Conservation (phyloP, 1,140 invertebrate genomes). For the Macrosteles quadrilineatus region DNA sequence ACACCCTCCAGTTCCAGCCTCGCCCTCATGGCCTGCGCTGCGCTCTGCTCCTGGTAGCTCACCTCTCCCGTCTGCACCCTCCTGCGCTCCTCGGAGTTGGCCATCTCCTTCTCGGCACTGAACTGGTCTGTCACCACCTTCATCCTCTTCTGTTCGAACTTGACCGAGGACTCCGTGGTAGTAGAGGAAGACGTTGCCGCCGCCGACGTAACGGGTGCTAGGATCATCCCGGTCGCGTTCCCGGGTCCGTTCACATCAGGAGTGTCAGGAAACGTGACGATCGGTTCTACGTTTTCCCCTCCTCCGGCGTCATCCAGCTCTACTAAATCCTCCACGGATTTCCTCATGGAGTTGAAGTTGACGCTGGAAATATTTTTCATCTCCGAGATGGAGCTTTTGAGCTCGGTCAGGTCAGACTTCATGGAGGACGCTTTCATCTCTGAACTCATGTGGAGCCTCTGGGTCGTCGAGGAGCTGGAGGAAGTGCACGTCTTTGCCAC, state of each 20-base stretch:
- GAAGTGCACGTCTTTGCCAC: slow-evolving; percentile 58
- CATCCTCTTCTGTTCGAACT: slow-evolving; percentile 75
- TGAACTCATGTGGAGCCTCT: slow-evolving; percentile 48
- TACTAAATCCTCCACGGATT: slow-evolving; percentile 66
- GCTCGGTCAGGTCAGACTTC: slow-evolving; percentile 71
- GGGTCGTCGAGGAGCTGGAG: slow-evolving; percentile 55
- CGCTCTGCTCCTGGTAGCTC: slow-evolving; percentile 72
- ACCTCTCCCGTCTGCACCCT: slow-evolving; percentile 76
- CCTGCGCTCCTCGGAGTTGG: slow-evolving; percentile 78
- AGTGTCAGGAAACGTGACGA: slow-evolving; percentile 74
- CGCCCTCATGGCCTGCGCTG: slow-evolving; percentile 58
- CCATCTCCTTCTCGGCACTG: slow-evolving; percentile 69
- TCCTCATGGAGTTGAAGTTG: slow-evolving; percentile 57
- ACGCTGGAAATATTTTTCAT: slow-evolving; percentile 61
- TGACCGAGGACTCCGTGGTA: slow-evolving; percentile 63
- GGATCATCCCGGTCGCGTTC: slow-evolving; percentile 37
- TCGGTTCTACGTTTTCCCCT: slow-evolving; percentile 59
- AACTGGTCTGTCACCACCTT: slow-evolving; percentile 80
- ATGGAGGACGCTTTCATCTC: slow-evolving; percentile 69
- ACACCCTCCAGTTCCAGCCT: slow-evolving; percentile 74
- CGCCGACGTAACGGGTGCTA: slow-evolving; percentile 49
- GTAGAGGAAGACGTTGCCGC: slow-evolving; percentile 53
- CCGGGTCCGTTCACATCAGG: slow-evolving; percentile 70
- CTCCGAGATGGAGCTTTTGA: slow-evolving; percentile 75
- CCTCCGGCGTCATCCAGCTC: slow-evolving; percentile 52